A percentile compares a stretch with the other conserved stretches of the same genome.
phyloP scores from a whole-genome alignment of 2,113 vertebrate genomes.

The Aegotheles bennettii region DNA sequence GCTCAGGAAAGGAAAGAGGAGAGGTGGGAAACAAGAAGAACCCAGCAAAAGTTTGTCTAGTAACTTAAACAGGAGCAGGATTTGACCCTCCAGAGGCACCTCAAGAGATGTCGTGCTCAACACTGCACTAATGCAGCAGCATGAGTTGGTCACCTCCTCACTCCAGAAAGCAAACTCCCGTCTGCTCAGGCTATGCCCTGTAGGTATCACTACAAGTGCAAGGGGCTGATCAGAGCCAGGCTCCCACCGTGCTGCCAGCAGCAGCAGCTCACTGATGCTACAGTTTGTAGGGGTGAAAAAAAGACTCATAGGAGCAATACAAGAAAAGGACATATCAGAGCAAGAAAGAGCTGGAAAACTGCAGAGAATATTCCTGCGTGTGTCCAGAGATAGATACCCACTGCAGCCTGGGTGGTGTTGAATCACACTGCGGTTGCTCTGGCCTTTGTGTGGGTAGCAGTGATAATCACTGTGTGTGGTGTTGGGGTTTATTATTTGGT shows the following conservation, averaged over 20 bases:
- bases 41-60: not conserved
- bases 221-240: not conserved
- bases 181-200: not conserved
- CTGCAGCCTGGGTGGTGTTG: not conserved
- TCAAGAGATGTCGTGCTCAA: not conserved
- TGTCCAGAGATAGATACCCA: not conserved
- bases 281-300: not conserved
- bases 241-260: not conserved
- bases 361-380: not conserved
- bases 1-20: not conserved
- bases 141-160: accelerated
- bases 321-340: not conserved
- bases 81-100: not conserved
- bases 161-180: not conserved
- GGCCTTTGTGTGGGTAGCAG: not conserved
- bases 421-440: not conserved
- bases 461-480: not conserved
- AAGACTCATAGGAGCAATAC: not conserved
- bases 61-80: not conserved
- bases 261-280: not conserved
- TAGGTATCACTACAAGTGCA: not conserved
- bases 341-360: not conserved
- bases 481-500: not conserved
- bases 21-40: not conserved
- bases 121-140: not conserved